Conservation (phyloP, 2,888 invertebrate genomes). For the Seladonia tumulorum region DNA sequence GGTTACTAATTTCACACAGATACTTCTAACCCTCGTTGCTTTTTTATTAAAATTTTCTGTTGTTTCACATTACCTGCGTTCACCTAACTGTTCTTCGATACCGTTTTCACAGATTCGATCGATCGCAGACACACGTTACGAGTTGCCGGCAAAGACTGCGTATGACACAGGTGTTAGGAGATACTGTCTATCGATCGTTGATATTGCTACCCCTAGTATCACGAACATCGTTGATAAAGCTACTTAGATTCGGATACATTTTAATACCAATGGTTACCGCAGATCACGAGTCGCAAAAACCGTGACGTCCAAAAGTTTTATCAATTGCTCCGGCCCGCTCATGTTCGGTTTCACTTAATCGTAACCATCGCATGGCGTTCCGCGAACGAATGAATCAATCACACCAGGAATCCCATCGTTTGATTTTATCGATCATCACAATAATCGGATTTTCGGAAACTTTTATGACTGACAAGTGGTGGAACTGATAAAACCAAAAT, state of each 20-base stretch:
- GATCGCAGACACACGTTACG: not conserved
- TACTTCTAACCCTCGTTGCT: no score
- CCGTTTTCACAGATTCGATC: not conserved
- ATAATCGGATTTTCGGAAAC: not conserved
- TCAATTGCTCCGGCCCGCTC: not conserved
- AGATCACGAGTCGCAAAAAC: not conserved
- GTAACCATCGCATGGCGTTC: not conserved
- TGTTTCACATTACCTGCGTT: not conserved
- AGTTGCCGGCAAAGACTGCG: not conserved
- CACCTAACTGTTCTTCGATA: not conserved
- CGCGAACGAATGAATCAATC: not conserved
- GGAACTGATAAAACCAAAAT: not conserved
- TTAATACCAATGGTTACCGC: not conserved
- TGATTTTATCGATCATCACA: no score
- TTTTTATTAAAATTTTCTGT: not conserved
- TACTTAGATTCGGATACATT: constrained; percentile 25
- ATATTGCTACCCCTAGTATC: constrained; percentile 23
- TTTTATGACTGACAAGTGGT: not conserved
- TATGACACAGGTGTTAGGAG: not conserved
- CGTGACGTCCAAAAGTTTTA: not conserved
- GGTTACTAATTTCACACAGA: no score
- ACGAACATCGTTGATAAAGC: constrained; percentile 41
- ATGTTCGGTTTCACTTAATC: not conserved
- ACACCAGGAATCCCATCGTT: not conserved
- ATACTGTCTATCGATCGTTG: constrained; percentile 50